phyloP scores from a whole-genome alignment of 2,888 invertebrate genomes.

The Ornithoptera priamus region DNA sequence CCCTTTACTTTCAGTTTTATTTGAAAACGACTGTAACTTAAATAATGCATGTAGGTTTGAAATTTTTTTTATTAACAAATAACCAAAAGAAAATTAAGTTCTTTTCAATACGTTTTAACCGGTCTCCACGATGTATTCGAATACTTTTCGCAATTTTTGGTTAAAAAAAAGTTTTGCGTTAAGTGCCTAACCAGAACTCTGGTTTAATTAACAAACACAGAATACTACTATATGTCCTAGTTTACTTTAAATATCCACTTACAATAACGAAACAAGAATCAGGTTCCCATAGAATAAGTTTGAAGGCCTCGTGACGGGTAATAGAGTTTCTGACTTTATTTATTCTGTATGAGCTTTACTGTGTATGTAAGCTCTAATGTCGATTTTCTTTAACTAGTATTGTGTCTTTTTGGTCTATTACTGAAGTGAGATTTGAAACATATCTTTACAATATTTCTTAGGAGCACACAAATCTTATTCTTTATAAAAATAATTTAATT shows the following conservation, averaged over 20 bases:
- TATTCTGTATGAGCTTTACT: neutral
- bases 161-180: neutral
- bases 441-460: too few relatives aligned
- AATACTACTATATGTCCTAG: neutral
- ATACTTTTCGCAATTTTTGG: neutral
- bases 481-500: too few relatives aligned
- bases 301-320: neutral
- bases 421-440: too few relatives aligned
- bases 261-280: neutral
- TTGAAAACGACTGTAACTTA: neutral
- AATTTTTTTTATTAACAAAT: too few relatives aligned
- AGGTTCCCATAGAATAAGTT: neutral
- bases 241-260: neutral
- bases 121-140: too few relatives aligned
- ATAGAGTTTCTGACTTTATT: neutral
- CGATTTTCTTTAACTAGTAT: too few relatives aligned
- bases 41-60: neutral
- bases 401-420: too few relatives aligned
- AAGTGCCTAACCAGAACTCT: neutral
- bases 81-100: too few relatives aligned
- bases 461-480: too few relatives aligned
- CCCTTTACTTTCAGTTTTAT: slow-evolving; percentile 6
- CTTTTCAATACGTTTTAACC: too few relatives aligned
- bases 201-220: neutral
- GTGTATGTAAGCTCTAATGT: neutral